Evolutionary conservation across 2,113 vertebrate species (phyloP), one percentile per base, ranked within the genome.

Genomic region (Arenaria interpres): DNA sequence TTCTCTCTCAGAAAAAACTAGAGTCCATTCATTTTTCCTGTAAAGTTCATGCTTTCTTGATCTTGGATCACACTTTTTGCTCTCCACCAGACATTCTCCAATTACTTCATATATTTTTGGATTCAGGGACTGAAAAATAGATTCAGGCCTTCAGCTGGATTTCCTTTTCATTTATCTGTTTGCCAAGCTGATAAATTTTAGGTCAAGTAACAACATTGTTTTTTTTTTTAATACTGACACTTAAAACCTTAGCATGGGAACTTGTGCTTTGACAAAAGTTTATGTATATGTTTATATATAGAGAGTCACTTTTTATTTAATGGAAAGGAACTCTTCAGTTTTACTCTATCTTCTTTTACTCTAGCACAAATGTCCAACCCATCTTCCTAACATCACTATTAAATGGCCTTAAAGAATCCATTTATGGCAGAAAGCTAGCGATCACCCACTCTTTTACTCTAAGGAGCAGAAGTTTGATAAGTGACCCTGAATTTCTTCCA

Each of bases 401-500:
- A 89, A 91, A 77, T 80, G 74, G n/a, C 18, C 75, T 93, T 90
- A 82, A 93, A 83, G 48, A 82, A 85, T 43, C 41, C 54, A 74
- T 78, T 88, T 87, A 41, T 14, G 68, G 43, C 11, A 82, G 72
- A 93, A 95, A 56, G 45, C 57, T 82, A n/a, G 15, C 90, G 88
- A 51, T 80, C 57, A 93, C 57, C 11, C 54, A 88, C 71, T 59
- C 41, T 56, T 85, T 88, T 72, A 51, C 71, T 41, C 46, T 43
- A 30, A 81, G 56, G 67, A 97, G 46, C n/a, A 25, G 51, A 25
- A 78, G 39, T 37, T 87, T 91, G 69, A 96, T 76, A 94, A 95
- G 91, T 91, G 76, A 94, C 92, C 92, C 79, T 94, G 83, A 96
- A 91, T 95, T 93, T 96, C 88, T 96, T 84, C 76, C 74, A 93